Base-by-base conservation (phyloP, 37 sponge, comb jelly and placozoan species). In the Chondrilla cf. caribensis region DNA sequence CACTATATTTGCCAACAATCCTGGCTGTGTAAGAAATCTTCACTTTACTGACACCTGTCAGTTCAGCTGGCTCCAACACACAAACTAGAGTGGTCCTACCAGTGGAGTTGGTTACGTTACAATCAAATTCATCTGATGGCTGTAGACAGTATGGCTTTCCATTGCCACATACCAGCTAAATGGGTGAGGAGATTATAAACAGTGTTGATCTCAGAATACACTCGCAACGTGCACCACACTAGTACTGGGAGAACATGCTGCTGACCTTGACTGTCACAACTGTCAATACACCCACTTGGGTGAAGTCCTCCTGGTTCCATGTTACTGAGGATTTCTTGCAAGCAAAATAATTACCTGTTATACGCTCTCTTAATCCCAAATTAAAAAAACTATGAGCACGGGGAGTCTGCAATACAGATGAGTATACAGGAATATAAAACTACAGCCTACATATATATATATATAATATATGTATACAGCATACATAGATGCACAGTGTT, bases 61-160 rank as follows among this genome's bases (percentile, higher is more conserved):
- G 26, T n/a, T 29, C 47, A 66, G 81, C 62, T 17, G 93, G 93
- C 66, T 92, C 93, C 21, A 92, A 36, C 36, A 83, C 93, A 84
- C 80, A 81, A 32, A 86, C 79, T 32, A 92, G 36, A 42, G 55
- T 60, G 29, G 84, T 67, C 41, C 51, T 38, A 2, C 44, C 54
- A 18, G 41, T 17, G 0, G 24, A 17, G 28, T 83, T 83, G 8
- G 7, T 32, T 5, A 92, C 70, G 8, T 59, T 39, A 41, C 76
- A 83, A 17, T 2, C 17, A 44, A 92, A 81, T 7, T 31, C 38
- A 47, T 88, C 93, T 0, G 84, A 88, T 21, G 86, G 41, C 73
- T 86, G 81, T 36, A 88, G 60, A 47, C 47, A 38, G 68, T 92
- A 92, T 0, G 86, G 89, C 0, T 41, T 39, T 8, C 47, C 70